Evolutionary conservation across 2,888 invertebrate species (phyloP), one percentile per base, ranked within the genome.

Genomic region (Lepetodrilus schrolli): DNA sequence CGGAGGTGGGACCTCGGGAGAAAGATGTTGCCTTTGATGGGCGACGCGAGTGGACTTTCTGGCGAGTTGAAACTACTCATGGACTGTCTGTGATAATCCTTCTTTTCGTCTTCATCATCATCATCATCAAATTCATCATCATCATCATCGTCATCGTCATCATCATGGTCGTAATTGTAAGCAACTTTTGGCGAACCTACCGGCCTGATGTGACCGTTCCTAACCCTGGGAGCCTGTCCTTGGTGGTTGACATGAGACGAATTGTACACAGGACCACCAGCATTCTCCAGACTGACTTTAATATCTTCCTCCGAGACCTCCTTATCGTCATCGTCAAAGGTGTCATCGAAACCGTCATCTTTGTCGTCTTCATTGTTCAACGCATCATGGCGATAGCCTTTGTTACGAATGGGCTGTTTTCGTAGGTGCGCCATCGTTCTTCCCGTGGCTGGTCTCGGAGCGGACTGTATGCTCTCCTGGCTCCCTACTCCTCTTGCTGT

Each of bases 41-140:
- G 75, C 37, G 70, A 34, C 21, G 72, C 50, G 1, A 50, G 36
- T 2, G 78, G 73, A 17, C 75, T 74, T 7, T 75, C 74, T 23
- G 79, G 81, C 68, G 82, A 78, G 51, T 78, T 79, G 73, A 86
- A 86, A 78, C 84, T 86, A 20, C 84, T 80, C 74, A 84, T 66
- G 17, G 83, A 82, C 38, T 83, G 79, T 13, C 78, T 74, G 23
- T 77, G 37, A n/a, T 80, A 73, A 20, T 50, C 70, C n/a, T 72
- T 75, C 1, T 77, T 66, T 20, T 21, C 65, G n/a, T 70, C 73
- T 21, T 65, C 66, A 3, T 43, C 38, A 30, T 76, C 51, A 72
- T 70, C 58, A 38, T 70, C 70, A 21, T 66, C 69, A 2, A 48
- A 47, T 17, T 69, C 70, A 38, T 70, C 74, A 4, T 80, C 72